Base-by-base conservation (phyloP, 2,113 vertebrate species). In the Tragelaphus imberbis region DNA sequence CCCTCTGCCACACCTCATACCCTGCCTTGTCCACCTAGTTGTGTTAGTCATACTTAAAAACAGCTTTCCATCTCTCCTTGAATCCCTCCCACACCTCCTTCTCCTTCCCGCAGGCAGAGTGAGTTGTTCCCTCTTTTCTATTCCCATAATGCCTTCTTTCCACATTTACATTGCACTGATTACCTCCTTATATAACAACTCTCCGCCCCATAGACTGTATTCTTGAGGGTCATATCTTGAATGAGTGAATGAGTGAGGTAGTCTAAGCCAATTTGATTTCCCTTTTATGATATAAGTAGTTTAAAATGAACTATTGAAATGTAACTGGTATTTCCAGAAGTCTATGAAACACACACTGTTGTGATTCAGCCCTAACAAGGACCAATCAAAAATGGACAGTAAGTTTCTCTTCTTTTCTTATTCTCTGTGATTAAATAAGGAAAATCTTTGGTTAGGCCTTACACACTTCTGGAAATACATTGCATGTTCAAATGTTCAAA, bases 21-120 rank as follows among this genome's bases (percentile, higher is more conserved):
- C 65, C 59, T 59, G 47, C 86, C 59, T 90, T 49, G n/a, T 30
- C 71, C 47, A 87, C 61, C 85, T 84, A 81, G 71, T 88, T 79
- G 25, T 95, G 90, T 97, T 90, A 87, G 88, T 65, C 92, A 61
- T 36, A 36, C 55, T 88, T 55, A 59, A 49, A 71, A 84, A 88
- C 25, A 88, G 27, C 53, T 81, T 95, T 92, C 81, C 58, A 80
- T 71, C 49, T 85, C 88, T 91, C 17, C 25, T 59, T 71, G 30
- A 86, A 51, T 94, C 40, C 63, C 81, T 89, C 68, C 79, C 49
- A 58, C 15, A 91, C 49, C 17, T 89, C 56, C 47, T 61, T 75
- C 7, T 13, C 14, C 16, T 90, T 58, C 44, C 81, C 23, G 6
- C 63, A 61, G 65, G n/a, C 75, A 49, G 33, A 93, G 44, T 91